phyloP scores from a whole-genome alignment of 2,888 invertebrate genomes.

The Zaprionus bogoriensis region DNA sequence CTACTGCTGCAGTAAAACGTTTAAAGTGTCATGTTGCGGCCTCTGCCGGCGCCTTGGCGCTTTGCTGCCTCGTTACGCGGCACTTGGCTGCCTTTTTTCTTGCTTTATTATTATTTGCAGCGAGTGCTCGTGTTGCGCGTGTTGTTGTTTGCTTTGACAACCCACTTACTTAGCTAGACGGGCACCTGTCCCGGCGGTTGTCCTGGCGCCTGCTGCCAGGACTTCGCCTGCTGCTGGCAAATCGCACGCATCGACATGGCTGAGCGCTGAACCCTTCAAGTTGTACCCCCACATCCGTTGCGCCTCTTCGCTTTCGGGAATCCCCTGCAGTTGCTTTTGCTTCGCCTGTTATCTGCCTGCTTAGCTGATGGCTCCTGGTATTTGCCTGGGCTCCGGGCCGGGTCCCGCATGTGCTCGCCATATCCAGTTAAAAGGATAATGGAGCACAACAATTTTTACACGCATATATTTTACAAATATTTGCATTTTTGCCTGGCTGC shows the following conservation, averaged over 20 bases:
- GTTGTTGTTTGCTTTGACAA: slow-evolving; percentile 75
- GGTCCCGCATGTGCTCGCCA: slow-evolving; percentile 60
- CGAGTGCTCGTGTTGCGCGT: slow-evolving; percentile 17
- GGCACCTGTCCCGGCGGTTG: slow-evolving; percentile 32
- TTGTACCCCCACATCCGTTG: slow-evolving; percentile 5
- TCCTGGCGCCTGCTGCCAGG: slow-evolving; percentile 32
- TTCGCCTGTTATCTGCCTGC: slow-evolving; percentile 58
- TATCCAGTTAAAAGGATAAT: slow-evolving; percentile 79
- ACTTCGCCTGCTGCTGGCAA: no score
- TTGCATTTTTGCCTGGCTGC: slow-evolving; percentile 71
- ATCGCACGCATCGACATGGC: slow-evolving; percentile 74
- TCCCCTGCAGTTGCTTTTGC: not conserved
- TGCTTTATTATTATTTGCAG: slow-evolving; percentile 71
- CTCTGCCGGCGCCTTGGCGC: slow-evolving; percentile 39
- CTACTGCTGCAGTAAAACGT: slow-evolving; percentile 69
- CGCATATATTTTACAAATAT: slow-evolving; percentile 80
- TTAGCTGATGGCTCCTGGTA: slow-evolving; percentile 68
- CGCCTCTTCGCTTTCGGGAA: not conserved
- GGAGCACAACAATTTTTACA: slow-evolving; percentile 79
- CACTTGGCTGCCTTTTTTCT: slow-evolving; percentile 51
- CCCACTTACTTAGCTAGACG: slow-evolving; percentile 69
- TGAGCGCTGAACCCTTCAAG: slow-evolving; percentile 61
- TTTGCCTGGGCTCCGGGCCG: slow-evolving; percentile 54
- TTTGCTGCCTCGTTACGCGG: slow-evolving; percentile 54
- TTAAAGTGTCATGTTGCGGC: slow-evolving; percentile 70